phyloP scores from a whole-genome alignment of 2,113 vertebrate species.

The Ophthalmolycus amberensis region DNA sequence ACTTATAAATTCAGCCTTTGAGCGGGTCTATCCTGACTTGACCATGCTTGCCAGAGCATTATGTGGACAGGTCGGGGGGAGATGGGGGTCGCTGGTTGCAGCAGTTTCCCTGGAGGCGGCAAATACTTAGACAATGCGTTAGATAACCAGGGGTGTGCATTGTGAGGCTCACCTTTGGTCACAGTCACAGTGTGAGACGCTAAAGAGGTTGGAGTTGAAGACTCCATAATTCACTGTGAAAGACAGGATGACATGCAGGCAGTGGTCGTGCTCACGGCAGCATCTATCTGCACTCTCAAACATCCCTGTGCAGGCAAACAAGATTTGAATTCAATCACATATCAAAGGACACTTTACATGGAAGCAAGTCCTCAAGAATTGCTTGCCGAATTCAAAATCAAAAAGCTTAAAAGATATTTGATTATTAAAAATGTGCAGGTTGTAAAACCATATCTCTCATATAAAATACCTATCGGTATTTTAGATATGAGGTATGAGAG shows the following conservation, averaged over 20 bases:
- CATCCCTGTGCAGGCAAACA: slow-evolving; percentile 78
- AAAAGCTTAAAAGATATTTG: slow-evolving; percentile 18
- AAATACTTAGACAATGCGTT: slow-evolving; percentile 27
- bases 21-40: slow-evolving; percentile 13
- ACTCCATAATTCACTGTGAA: slow-evolving; percentile 87
- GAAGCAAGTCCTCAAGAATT: not conserved
- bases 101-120: slow-evolving; percentile 41
- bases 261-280: slow-evolving; percentile 92
- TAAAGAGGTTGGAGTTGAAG: slow-evolving; percentile 87
- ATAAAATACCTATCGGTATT: not conserved
- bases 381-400: slow-evolving; percentile 6
- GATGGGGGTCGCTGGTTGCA: slow-evolving; percentile 38
- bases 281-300: slow-evolving; percentile 88
- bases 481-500: too few relatives aligned
- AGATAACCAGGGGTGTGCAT: not conserved
- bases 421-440: not conserved
- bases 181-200: slow-evolving; percentile 91
- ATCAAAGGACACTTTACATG: not conserved
- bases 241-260: slow-evolving; percentile 82
- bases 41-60: not conserved
- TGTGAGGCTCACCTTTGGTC: slow-evolving; percentile 85
- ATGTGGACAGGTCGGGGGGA: not conserved
- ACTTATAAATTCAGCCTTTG: not conserved
- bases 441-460: not conserved
- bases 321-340: not conserved